Evolutionary conservation across 2,888 invertebrate species (phyloP).

Genomic region (Eupsilia transversa): DNA sequence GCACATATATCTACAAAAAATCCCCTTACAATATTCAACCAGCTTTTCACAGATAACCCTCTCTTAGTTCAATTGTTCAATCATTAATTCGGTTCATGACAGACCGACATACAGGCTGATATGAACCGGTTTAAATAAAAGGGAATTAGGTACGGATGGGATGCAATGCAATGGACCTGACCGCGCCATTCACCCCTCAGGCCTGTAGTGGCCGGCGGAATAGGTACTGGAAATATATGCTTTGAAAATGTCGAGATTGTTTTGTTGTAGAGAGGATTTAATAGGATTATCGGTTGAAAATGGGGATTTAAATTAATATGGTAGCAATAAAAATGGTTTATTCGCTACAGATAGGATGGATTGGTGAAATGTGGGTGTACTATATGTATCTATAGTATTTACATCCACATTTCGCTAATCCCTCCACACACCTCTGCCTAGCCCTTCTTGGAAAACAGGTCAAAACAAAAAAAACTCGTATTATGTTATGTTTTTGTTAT

Average conservation of each 20-base stretch:
- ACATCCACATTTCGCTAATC: no score
- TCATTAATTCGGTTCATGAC: conserved; percentile 12
- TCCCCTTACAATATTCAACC: not conserved
- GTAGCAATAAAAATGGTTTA: no score
- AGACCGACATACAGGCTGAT: conserved; percentile 4
- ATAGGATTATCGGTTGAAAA: conserved; percentile 1
- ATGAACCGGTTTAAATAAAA: conserved; percentile 28
- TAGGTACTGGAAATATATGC: not conserved
- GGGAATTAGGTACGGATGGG: conserved; percentile 5
- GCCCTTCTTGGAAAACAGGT: no score
- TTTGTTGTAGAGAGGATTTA: conserved; percentile 5
- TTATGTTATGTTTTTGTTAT: no score
- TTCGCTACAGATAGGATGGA: no score
- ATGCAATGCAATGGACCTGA: conserved; percentile 29
- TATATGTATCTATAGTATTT: no score
- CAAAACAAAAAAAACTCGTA: no score
- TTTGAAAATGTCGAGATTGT: conserved; percentile 7
- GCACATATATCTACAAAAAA: not conserved
- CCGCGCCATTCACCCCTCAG: conserved; percentile 19
- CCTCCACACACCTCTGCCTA: no score
- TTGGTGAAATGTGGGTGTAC: no score
- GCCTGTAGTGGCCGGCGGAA: not conserved
- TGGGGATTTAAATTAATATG: not conserved
- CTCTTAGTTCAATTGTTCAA: conserved; percentile 11
- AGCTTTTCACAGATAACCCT: not conserved